A percentile compares a stretch with the other conserved stretches of the same genome.
phyloP scores from a whole-genome alignment of 2,797 vertebrate species.

The Capromys pilorides region DNA sequence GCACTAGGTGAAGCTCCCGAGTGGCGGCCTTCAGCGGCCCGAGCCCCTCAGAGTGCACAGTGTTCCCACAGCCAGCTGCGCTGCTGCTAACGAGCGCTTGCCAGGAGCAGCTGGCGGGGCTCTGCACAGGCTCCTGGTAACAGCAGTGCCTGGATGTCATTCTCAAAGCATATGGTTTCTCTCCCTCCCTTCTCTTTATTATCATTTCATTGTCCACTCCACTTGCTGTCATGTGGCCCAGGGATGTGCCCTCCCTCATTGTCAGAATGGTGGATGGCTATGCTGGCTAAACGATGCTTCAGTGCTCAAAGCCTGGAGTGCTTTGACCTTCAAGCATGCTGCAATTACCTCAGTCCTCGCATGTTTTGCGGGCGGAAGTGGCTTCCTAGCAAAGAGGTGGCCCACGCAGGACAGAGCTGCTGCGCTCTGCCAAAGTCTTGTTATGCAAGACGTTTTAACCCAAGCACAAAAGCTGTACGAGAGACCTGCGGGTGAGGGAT shows the following conservation, averaged over 20 bases:
- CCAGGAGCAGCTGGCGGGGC: not conserved
- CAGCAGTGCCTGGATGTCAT: not conserved
- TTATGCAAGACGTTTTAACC: conserved; percentile 74
- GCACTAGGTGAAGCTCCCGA: not conserved
- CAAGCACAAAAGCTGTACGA: conserved; percentile 68
- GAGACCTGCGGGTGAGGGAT: conserved; percentile 70
- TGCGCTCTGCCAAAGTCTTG: conserved; percentile 23
- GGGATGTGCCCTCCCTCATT: not conserved
- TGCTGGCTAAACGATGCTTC: conserved; percentile 74
- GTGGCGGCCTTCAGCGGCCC: not conserved
- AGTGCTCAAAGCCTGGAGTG: conserved; percentile 70
- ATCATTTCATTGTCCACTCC: conserved; percentile 46
- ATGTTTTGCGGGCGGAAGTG: conserved; percentile 82
- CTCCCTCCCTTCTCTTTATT: not conserved
- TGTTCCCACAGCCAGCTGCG: not conserved
- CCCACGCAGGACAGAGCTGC: conserved; percentile 56
- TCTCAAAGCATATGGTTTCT: not conserved
- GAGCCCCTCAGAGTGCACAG: not conserved
- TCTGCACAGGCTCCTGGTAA: not conserved
- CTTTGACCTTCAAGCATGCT: conserved; percentile 85
- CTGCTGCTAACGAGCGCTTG: not conserved
- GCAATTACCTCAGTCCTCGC: conserved; percentile 82
- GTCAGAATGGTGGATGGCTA: conserved; percentile 41
- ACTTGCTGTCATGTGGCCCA: conserved; percentile 42
- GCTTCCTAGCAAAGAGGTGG: conserved; percentile 84